These are phyloP conservation scores for Xiphorhynchus erythropygius DNA, from an alignment of 2,797 vertebrate species.

Conservation along the genomic window DNA sequence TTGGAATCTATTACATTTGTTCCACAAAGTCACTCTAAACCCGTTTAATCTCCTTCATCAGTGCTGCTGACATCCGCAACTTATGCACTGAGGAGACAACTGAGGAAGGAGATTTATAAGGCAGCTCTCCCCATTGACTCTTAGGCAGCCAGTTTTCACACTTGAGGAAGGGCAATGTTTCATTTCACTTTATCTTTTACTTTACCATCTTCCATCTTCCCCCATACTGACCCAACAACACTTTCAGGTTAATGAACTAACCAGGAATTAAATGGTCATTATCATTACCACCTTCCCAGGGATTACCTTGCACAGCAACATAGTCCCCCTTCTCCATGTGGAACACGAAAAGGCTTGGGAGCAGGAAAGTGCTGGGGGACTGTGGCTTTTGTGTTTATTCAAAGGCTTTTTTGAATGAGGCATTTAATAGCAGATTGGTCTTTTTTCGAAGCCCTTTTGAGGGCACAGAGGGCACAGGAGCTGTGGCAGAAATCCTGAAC, in stretches of 20 bases:
- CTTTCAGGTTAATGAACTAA: neutral
- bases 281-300: neutral
- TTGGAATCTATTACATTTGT: constrained; percentile 48
- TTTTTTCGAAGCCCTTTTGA: constrained; percentile 33
- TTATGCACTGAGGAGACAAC: neutral
- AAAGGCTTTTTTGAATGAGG: neutral
- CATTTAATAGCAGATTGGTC: constrained; percentile 48
- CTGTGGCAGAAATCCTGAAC: constrained; percentile 45
- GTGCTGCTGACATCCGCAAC: neutral
- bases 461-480: constrained; percentile 7
- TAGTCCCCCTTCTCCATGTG: neutral
- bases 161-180: neutral
- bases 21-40: constrained; percentile 35
- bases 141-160: neutral
- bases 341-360: neutral
- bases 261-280: neutral
- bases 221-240: neutral
- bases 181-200: neutral
- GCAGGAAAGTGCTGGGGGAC: neutral
- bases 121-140: neutral
- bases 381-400: constrained; percentile 23
- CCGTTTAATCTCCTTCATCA: constrained; percentile 36
- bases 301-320: neutral
- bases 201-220: neutral
- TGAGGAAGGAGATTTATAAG: constrained; percentile 38